Conservation (phyloP, 2,888 invertebrate species). For the Spodoptera picta region DNA sequence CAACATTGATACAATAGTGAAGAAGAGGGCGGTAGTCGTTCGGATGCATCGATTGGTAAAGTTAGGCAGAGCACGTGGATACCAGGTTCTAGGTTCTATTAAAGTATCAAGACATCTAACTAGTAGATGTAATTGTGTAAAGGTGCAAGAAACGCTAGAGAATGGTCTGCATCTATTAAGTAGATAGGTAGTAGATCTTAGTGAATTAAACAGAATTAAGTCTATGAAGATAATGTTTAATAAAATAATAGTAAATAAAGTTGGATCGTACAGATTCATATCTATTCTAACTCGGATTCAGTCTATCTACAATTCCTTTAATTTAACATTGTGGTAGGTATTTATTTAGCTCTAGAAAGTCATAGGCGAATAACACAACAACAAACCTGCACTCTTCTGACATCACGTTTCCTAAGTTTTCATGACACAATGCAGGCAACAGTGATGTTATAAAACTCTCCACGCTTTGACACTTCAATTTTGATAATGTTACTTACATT, state of each 20-base stretch:
- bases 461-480: constrained; percentile 1
- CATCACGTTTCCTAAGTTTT: constrained; percentile 13
- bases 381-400: constrained; percentile 38
- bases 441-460: not conserved
- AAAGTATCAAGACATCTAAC: constrained; percentile 53
- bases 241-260: constrained; percentile 41
- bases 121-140: constrained; percentile 63
- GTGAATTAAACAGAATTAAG: constrained; percentile 58
- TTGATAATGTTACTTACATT: constrained; percentile 13
- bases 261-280: constrained; percentile 27
- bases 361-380: constrained; percentile 14
- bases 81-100: constrained; percentile 56
- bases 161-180: constrained; percentile 70
- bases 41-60: constrained; percentile 80
- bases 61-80: constrained; percentile 60
- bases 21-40: constrained; percentile 87
- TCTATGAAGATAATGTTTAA: constrained; percentile 53
- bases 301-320: constrained; percentile 28
- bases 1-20: constrained; percentile 89
- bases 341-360: constrained; percentile 12
- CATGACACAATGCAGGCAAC: not conserved
- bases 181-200: constrained; percentile 54
- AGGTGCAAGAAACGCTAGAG: constrained; percentile 75
- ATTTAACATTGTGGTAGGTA: constrained; percentile 6
- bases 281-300: constrained; percentile 49